Percentiles rank a stretch among this genome's conserved stretches.
phyloP scores from a whole-genome alignment of 2,888 invertebrate species.

The Pemphredon lugubris region DNA sequence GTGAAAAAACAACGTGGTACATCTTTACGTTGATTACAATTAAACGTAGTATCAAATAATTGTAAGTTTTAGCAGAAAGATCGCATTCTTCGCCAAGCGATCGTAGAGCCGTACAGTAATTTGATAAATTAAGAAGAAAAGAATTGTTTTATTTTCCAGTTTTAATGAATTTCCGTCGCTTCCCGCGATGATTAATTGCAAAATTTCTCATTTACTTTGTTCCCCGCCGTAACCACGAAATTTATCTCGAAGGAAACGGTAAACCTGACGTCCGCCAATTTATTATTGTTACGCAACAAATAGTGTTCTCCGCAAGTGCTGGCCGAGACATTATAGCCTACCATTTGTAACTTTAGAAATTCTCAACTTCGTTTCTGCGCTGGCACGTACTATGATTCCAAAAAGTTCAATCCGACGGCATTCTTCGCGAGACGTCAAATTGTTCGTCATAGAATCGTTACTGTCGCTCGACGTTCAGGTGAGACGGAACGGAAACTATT shows the following conservation, averaged over 20 bases:
- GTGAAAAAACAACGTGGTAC: no score
- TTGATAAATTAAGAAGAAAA: no score
- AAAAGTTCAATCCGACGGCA: background rate
- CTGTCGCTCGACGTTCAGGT: slow-evolving; percentile 31
- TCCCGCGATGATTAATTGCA: no score
- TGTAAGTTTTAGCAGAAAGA: no score
- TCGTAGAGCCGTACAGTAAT: no score
- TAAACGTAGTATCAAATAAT: no score
- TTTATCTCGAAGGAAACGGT: background rate
- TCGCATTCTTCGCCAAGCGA: no score
- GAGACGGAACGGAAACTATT: slow-evolving; percentile 17
- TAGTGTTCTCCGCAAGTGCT: background rate
- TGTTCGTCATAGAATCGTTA: slow-evolving; percentile 36
- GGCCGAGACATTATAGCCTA: background rate
- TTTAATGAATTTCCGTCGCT: no score
- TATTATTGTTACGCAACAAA: slow-evolving; percentile 10
- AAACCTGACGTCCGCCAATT: background rate
- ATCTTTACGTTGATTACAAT: no score
- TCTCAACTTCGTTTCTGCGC: background rate
- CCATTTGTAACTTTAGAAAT: slow-evolving; percentile 1
- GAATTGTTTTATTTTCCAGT: no score
- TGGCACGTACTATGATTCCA: background rate
- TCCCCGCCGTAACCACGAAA: no score
- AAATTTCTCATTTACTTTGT: no score
- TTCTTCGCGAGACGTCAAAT: background rate